Percentiles rank a stretch among this genome's conserved stretches.
phyloP scores from a whole-genome alignment of 2,113 vertebrate species.

The Clarias macrocephalus region DNA sequence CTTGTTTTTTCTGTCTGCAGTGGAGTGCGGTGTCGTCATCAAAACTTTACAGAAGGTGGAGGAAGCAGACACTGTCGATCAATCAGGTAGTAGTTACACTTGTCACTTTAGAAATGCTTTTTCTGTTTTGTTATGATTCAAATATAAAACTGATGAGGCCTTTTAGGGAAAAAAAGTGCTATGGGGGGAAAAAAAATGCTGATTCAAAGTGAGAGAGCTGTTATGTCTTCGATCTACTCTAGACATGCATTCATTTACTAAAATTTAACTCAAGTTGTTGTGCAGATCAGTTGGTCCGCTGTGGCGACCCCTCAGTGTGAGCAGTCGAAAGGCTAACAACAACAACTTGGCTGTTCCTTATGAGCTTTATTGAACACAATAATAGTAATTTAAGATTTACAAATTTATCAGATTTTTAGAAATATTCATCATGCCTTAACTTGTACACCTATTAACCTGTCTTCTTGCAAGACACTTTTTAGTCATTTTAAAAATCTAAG shows the following conservation, averaged over 20 bases:
- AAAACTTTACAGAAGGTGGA: conserved; percentile 76
- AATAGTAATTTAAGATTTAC: not conserved
- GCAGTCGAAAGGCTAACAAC: no score
- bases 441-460: no score
- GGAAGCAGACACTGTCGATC: conserved; percentile 68
- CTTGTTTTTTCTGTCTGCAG: conserved; percentile 66
- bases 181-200: not conserved
- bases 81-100: conserved; percentile 58
- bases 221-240: not conserved
- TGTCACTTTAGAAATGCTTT: not conserved
- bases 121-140: not conserved
- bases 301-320: no score
- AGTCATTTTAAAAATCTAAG: not conserved
- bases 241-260: not conserved
- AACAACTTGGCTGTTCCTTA: no score
- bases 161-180: not conserved
- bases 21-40: conserved; percentile 87
- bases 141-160: not conserved
- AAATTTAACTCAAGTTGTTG: no score
- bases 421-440: not conserved
- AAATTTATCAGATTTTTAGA: not conserved
- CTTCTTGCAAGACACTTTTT: no score
- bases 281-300: no score
- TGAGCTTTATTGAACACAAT: not conserved
- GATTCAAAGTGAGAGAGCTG: no score